Percentiles rank a stretch among this genome's conserved stretches.
Evolutionary conservation across 1,140 invertebrate species (phyloP).

Genomic region (Bilobella aurantiaca): DNA sequence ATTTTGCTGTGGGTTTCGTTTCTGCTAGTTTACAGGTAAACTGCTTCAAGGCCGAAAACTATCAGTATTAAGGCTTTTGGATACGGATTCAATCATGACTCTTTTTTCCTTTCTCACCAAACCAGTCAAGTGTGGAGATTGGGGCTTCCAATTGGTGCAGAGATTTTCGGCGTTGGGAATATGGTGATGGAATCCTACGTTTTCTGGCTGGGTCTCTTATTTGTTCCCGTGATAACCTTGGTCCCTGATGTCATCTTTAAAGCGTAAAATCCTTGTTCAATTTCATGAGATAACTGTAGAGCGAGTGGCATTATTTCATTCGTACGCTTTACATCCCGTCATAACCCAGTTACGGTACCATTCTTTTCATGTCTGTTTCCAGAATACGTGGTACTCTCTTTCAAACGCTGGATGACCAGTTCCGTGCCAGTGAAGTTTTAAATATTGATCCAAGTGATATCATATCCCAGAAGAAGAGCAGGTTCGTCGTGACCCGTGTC

Average conservation of each 20-base stretch:
- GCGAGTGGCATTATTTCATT: not conserved
- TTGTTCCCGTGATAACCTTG: constrained; percentile 78
- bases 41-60: constrained; percentile 4
- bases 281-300: too few relatives aligned
- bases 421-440: too few relatives aligned
- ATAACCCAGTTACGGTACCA: too few relatives aligned
- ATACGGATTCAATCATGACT: constrained; percentile 6
- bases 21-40: constrained; percentile 73
- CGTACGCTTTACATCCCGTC: not conserved
- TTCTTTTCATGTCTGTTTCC: too few relatives aligned
- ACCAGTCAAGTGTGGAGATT: too few relatives aligned
- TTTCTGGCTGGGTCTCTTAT: constrained; percentile 86
- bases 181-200: constrained; percentile 80
- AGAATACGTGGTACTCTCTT: too few relatives aligned
- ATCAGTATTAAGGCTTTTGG: constrained; percentile 22
- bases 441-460: too few relatives aligned
- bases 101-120: too few relatives aligned
- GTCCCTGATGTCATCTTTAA: constrained; percentile 78
- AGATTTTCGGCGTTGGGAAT: constrained; percentile 85
- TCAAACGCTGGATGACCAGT: too few relatives aligned
- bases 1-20: constrained; percentile 90
- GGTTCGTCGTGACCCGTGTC: too few relatives aligned
- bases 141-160: constrained; percentile 76
- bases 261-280: constrained; percentile 56
- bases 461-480: too few relatives aligned